These are phyloP conservation scores for Centropus unirufus DNA, from an alignment of 2,113 vertebrate species.

Conservation along the genomic window DNA sequence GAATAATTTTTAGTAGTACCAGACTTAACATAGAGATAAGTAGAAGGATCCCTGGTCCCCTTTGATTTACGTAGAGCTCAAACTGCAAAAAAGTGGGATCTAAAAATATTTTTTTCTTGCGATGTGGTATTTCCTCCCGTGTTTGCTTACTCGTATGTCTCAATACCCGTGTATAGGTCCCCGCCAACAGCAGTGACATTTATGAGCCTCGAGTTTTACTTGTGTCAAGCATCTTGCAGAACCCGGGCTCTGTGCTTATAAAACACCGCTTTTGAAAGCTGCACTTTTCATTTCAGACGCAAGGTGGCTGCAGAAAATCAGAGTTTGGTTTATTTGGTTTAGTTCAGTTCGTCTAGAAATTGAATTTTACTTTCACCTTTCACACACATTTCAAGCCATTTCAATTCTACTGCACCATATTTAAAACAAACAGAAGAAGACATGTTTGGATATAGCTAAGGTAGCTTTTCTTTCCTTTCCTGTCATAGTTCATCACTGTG, in stretches of 20 bases:
- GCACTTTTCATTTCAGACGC: constrained; percentile 24
- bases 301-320: constrained; percentile 57
- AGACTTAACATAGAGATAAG: background rate
- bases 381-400: background rate
- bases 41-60: background rate
- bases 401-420: background rate
- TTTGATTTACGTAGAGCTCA: background rate
- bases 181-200: background rate
- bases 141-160: background rate
- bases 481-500: background rate
- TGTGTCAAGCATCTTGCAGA: background rate
- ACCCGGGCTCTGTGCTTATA: accelerated
- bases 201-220: accelerated
- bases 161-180: background rate
- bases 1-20: background rate
- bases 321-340: background rate
- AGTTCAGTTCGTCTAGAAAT: background rate
- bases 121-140: background rate
- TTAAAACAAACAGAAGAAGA: background rate
- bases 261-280: background rate
- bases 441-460: background rate
- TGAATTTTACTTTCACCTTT: background rate
- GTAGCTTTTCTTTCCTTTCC: background rate
- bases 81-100: background rate
- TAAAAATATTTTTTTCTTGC: background rate